A percentile compares a stretch with the other conserved stretches of the same genome.
phyloP scores from a whole-genome alignment of 2,113 vertebrate species.

The Catharus fuscescens region DNA sequence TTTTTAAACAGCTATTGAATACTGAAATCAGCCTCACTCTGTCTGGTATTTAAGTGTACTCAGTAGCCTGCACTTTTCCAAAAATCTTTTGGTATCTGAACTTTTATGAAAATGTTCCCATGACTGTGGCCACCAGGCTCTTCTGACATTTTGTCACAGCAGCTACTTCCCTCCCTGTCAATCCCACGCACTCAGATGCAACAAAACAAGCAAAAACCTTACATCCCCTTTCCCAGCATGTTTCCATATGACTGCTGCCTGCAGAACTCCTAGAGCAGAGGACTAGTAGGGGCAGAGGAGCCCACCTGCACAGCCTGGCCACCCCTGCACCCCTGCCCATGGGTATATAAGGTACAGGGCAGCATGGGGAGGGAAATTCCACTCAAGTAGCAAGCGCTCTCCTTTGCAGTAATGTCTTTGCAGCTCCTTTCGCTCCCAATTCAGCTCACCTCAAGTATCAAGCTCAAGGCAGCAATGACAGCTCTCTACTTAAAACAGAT shows the following conservation, averaged over 20 bases:
- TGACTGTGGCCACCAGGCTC: not conserved
- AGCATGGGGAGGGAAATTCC: not conserved
- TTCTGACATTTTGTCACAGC: not conserved
- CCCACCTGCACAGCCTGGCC: fast-evolving
- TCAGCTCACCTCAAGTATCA: not conserved
- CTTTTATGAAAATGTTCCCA: not conserved
- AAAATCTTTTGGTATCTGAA: not conserved
- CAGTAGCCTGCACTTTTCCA: not conserved
- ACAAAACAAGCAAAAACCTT: not conserved
- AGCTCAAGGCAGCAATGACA: fast-evolving
- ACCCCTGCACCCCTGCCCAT: not conserved
- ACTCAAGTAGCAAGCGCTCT: fast-evolving
- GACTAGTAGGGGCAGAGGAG: not conserved
- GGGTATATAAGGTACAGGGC: not conserved
- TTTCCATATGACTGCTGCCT: not conserved
- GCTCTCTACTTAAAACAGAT: not conserved
- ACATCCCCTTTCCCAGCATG: not conserved
- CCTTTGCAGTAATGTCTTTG: not conserved
- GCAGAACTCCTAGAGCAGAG: not conserved
- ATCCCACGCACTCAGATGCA: not conserved
- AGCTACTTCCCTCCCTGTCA: not conserved
- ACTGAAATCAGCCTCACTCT: not conserved
- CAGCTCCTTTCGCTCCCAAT: not conserved
- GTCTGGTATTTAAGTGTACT: not conserved
- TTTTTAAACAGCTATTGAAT: not conserved